Evolutionary conservation across 2,797 vertebrate species (phyloP), one percentile per base, ranked within the genome.

Genomic region (Leptodactylus fallax): DNA sequence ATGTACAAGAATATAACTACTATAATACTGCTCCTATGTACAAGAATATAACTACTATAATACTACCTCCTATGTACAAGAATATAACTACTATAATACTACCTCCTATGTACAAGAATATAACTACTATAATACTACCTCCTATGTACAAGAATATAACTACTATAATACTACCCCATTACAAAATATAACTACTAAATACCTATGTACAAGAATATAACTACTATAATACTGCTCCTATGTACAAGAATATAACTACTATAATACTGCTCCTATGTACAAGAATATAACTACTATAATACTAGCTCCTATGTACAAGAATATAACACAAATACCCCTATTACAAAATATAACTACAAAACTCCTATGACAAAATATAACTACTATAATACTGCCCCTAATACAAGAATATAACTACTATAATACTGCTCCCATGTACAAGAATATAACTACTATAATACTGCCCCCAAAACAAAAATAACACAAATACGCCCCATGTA

Each of bases 41-140:
- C 71, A 74, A 6, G 71, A 47, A 49, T 74, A 74, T 74, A 74
- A 74, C 71, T 74, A 74, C 71, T 74, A 74, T 74, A 74, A 74
- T 74, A 74, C 36, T 49, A 45, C 71, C 10, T 12, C 71, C 71
- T 74, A 74, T 74, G 12, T 74, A 74, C 71, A 74, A 74, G 71
- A 74, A 74, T 74, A 74, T 74, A 74, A 21, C 71, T 74, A 74
- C 71, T 74, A 74, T 74, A 47, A 49, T 74, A 74, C 36, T 49
- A 16, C 19, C 19, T 11, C 71, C 71, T 74, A 49, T 74, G 12
- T 74, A 74, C 71, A 74, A 74, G 71, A 74, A 74, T 74, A 74
- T 74, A 74, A 49, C 71, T 49, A 49, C 71, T 74, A 74, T 49
- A 49, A 74, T 74, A 71, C 69, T 45, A 27, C 69, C 65, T 16